A percentile compares a stretch with the other conserved stretches of the same genome.
Evolutionary conservation across 2,888 invertebrate genomes (phyloP).

Genomic region (Papilio gigon): DNA sequence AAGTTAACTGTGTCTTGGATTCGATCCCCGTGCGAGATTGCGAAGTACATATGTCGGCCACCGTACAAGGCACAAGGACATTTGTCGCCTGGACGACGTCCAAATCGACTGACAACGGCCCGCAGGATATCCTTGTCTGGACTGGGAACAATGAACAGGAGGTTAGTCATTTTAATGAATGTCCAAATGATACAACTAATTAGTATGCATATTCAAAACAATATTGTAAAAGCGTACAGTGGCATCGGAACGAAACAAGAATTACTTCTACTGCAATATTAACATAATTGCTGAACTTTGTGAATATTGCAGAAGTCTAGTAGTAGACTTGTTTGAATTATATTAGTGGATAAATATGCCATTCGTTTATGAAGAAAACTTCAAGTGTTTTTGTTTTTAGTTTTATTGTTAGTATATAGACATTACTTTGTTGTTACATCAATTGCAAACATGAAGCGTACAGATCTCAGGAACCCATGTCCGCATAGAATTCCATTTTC

Average conservation of each 20-base stretch:
- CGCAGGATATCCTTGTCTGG: slow-evolving; percentile 38
- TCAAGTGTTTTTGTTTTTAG: background rate
- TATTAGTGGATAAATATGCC: too few relatives aligned
- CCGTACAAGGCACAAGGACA: slow-evolving; percentile 38
- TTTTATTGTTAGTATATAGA: background rate
- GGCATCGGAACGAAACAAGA: too few relatives aligned
- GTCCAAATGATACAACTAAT: slow-evolving; percentile 10
- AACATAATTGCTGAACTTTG: background rate
- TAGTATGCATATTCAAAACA: slow-evolving; percentile 17
- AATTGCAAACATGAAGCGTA: background rate
- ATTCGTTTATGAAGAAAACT: background rate
- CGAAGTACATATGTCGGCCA: slow-evolving; percentile 26
- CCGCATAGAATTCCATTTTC: slow-evolving; percentile 23
- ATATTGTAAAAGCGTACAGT: background rate
- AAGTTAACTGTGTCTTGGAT: slow-evolving; percentile 19
- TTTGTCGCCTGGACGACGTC: slow-evolving; percentile 29
- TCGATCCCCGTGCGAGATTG: slow-evolving; percentile 34
- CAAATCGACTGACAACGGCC: slow-evolving; percentile 14
- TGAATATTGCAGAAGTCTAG: too few relatives aligned
- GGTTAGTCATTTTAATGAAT: slow-evolving; percentile 28
- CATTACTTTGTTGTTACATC: background rate
- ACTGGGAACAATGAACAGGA: slow-evolving; percentile 27
- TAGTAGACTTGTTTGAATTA: too few relatives aligned
- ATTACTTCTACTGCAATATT: too few relatives aligned
- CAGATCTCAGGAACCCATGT: slow-evolving; percentile 4